Evolutionary conservation across 2,888 invertebrate species (phyloP).

Genomic region (Drepanosiphum platanoidis): DNA sequence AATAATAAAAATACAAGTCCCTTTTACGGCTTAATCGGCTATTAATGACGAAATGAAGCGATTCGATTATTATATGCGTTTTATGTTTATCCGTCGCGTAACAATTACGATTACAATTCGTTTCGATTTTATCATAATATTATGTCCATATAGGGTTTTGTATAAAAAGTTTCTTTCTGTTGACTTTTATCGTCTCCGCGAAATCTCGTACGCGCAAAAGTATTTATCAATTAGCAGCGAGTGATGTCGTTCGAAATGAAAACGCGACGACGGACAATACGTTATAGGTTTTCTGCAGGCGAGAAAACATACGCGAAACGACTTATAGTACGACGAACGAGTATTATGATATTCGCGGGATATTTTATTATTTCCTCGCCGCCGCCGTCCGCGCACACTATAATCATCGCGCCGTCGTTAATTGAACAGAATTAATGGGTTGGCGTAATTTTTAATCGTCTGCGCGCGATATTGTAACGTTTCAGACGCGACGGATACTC

Average conservation of each 20-base stretch:
- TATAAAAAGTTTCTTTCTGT: not conserved
- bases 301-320: not conserved
- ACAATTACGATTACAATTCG: slow-evolving; percentile 1
- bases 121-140: not conserved
- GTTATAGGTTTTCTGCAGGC: not conserved
- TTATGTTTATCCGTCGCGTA: not conserved
- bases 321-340: no score
- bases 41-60: not conserved
- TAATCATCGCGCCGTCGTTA: not conserved
- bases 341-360: not conserved
- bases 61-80: not conserved
- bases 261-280: not conserved
- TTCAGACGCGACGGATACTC: no score
- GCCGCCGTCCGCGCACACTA: not conserved
- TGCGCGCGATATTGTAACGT: not conserved
- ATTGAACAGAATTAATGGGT: slow-evolving; percentile 22
- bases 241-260: not conserved
- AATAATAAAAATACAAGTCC: no score
- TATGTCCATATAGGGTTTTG: not conserved
- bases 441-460: slow-evolving; percentile 1
- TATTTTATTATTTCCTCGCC: not conserved
- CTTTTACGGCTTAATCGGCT: not conserved
- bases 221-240: slow-evolving; percentile 2
- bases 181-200: not conserved
- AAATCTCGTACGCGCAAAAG: not conserved